Base-by-base conservation (phyloP, 92 coral and sea anemone genomes). In the Phenganax subtilis region DNA sequence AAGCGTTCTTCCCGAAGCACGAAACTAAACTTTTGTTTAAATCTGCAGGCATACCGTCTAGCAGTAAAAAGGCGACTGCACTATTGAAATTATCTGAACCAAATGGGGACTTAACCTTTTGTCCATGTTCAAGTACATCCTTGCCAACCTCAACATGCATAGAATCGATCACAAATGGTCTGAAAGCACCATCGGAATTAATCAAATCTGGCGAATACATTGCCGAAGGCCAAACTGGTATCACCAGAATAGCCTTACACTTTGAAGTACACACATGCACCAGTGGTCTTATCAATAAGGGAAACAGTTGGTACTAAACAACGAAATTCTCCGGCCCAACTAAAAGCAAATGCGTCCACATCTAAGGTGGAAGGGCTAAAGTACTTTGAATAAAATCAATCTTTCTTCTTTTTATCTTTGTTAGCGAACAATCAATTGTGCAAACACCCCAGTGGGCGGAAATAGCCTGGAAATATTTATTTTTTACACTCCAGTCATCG, bases 221-320 rank as follows among this genome's bases (percentile, higher is more conserved):
- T 59, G 65, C 65, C 65, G 20, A 59, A 12, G 65, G 20, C 65
- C 14, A 59, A 5, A 10, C 14, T 12, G 20, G 20, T 59, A 59
- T 9, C 10, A 20, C 25, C 25, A 20, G 25, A 20, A 20, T 20
- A 20, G 25, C 25, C 25, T 20, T 20, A 20, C 25, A 20, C 25
- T 20, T 20, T 20, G 25, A 20, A 20, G 25, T 20, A 20, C 25
- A 20, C 25, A 20, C 25, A 20, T 20, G 25, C 25, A 20, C 25
- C 25, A 20, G 25, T 20, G 25, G 73, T 80, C 54, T 69, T 63
- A 20, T 60, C 68, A 55, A 86, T 71, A 62, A 86, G 75, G 57
- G 70, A 60, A 17, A 82, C 31, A 31, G 86, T 86, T 8, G 89
- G 89, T 17, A 75, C 89, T 27, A 86, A 59, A 83, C 83, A 86